Base-by-base conservation (phyloP, 2,888 invertebrate species). In the Hesperia comma region DNA sequence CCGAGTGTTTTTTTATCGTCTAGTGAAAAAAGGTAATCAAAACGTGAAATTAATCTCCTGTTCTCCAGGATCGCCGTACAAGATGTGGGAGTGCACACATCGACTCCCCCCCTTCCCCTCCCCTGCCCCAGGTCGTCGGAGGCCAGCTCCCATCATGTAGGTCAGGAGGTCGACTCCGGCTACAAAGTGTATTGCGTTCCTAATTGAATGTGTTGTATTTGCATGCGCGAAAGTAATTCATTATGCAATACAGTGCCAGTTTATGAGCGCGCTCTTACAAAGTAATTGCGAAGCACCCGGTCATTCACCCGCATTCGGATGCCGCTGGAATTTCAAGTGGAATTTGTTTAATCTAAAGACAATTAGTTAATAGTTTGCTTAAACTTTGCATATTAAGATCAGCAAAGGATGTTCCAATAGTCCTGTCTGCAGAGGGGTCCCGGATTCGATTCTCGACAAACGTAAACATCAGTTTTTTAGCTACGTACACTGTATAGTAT, bases 211-310 rank as follows among this genome's bases (percentile, higher is more conserved):
- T 54, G 41, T 43, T 37, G 54, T 26, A 43, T 54, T 62, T 62
- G 61, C 61, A 62, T 62, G 61, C 19, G 46, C 46, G 37, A 41
- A 62, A 62, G 61, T 62, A 61, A 61, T 61, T 61, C 60, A 54
- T 62, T 54, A 53, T 53, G 61, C 26, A 41, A 54, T 32, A 26
- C 51, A 43, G 37, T 37, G 8, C 10, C 10, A 41, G 41, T 53
- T 32, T 62, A 62, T 54, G 61, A 53, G 21, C 19, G 10, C 14
- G 14, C 53, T 61, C 17, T 17, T 51, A 37, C 37, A 2, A 51
- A 49, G 19, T 32, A 53, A 54, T 62, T 33, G 32, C 32, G 10
- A 33, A 33, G 17, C 33, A n/a, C 53, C 5, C 21, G 26, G 53
- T 32, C n/a, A 8, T 32, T 53, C 53, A 53, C 49, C 49, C 49